Base-by-base conservation (phyloP, 64 coral and sea anemone species). In the Astreopora myriophthalma region DNA sequence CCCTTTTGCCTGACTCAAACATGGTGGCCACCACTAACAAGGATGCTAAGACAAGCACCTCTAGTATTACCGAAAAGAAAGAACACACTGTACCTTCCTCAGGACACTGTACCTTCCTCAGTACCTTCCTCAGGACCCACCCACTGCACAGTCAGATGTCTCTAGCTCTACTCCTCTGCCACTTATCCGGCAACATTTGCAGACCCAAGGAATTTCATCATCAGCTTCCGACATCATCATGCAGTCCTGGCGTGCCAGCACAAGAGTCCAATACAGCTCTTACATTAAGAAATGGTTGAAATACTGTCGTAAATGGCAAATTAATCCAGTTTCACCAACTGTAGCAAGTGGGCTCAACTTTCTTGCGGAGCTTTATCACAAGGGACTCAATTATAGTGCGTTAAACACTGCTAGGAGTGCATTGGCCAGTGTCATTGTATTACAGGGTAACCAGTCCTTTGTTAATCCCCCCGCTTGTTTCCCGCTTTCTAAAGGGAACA, bases 171-270 rank as follows among this genome's bases (percentile, higher is more conserved):
- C 63, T 91, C 34, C 34, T 82, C 10, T 91, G 89, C 89, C 76
- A 74, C 52, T 91, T 91, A 33, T 91, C 63, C 30, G 35, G 76
- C 13, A 91, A 75, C 34, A 69, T 37, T 78, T 89, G 52, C 72
- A 89, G 23, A 89, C 73, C 69, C 73, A 79, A 65, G 73, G 74
- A 89, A 42, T 89, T 89, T 89, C 74, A 90, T 46, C 88, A 8
- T 31, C 34, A 80, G 88, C 88, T 80, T 71, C 88, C 55, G 37
- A 67, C 27, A 80, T 91, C 71, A 83, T 91, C 25, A 83, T 82
- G 89, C 89, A 91, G 89, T 91, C 89, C 76, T 91, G 89, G 77
- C 37, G 89, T 10, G 71, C 64, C 7, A 84, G 89, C 89, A 91
- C 89, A 11, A 73, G 77, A 22, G 42, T 52, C 25, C 76, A 91